Base-by-base conservation (phyloP, 2,888 invertebrate species). In the Pyrochroa serraticornis region DNA sequence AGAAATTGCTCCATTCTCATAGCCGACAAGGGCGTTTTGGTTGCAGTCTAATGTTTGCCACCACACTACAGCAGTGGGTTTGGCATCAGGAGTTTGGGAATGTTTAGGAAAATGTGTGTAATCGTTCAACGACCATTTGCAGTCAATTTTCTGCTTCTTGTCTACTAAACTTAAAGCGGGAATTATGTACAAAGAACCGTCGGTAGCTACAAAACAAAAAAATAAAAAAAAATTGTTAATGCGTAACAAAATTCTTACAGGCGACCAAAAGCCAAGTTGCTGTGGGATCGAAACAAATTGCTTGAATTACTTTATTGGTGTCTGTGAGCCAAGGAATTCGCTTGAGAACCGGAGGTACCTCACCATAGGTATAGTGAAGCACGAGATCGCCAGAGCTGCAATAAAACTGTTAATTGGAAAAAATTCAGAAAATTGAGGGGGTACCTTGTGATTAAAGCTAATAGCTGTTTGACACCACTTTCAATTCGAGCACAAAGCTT, bases 281-380 rank as follows among this genome's bases (percentile, higher is more conserved):
- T 57, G 88, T 85, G 1, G 92, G 90, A 80, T 93, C 92, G 78
- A 94, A 93, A 76, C 92, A 92, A 76, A 93, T 82, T 72, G 87
- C 87, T 74, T 87, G 84, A 55, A 89, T 84, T 34, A 80, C 53
- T 69, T 79, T 79, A 43, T 71, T 69, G 34, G 71, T 71, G 53
- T 79, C 79, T 9, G 71, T 73, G 53, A 77, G 73, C 80, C 80
- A 80, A 46, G 78, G 76, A 43, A 80, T 71, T 60, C 75, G 70
- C 66, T 75, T 79, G 33, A 79, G 53, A 38, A 78, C 73, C 22
- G 78, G 72, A 9, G 76, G 67, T 36, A 79, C 62, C 63, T 79
- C 79, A 10, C 80, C 79, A 67, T 76, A 79, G 14, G 73, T 75
- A 58, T 80, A 80, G 61, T 79, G 73, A 32, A 80, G 60, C 6